Evolutionary conservation across 2,888 invertebrate species (phyloP).

Genomic region (Entomobrya multifasciata): DNA sequence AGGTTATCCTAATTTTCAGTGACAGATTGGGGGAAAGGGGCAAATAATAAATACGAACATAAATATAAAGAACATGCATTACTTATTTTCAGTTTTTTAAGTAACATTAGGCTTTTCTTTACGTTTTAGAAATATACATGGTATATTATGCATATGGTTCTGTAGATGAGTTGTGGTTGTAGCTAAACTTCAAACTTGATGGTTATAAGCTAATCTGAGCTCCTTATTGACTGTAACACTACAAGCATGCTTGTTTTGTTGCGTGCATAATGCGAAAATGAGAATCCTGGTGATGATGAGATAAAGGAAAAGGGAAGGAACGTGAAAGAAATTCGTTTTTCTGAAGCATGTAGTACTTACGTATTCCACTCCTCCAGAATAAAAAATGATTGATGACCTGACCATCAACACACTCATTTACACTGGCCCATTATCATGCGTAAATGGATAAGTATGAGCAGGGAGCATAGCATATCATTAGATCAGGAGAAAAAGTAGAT

Average conservation of each 20-base stretch:
- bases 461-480: slow-evolving; percentile 27
- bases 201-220: background rate
- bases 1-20: slow-evolving; percentile 30
- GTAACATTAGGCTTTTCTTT: no score
- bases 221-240: background rate
- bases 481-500: background rate
- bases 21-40: slow-evolving; percentile 45
- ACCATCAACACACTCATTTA: slow-evolving; percentile 77
- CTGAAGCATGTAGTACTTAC: background rate
- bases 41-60: slow-evolving; percentile 3
- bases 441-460: slow-evolving; percentile 60
- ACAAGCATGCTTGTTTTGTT: background rate
- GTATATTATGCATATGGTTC: background rate
- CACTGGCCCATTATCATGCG: slow-evolving; percentile 74
- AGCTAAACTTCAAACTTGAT: background rate
- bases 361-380: slow-evolving; percentile 4
- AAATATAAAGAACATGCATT: no score
- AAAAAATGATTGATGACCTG: slow-evolving; percentile 76
- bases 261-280: background rate
- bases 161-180: background rate
- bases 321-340: slow-evolving; percentile 36
- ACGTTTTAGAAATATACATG: no score
- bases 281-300: slow-evolving; percentile 29
- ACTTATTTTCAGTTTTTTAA: no score
- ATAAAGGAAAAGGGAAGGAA: background rate